phyloP scores from a whole-genome alignment of 2,797 vertebrate genomes.

The Ceyx erithaca region DNA sequence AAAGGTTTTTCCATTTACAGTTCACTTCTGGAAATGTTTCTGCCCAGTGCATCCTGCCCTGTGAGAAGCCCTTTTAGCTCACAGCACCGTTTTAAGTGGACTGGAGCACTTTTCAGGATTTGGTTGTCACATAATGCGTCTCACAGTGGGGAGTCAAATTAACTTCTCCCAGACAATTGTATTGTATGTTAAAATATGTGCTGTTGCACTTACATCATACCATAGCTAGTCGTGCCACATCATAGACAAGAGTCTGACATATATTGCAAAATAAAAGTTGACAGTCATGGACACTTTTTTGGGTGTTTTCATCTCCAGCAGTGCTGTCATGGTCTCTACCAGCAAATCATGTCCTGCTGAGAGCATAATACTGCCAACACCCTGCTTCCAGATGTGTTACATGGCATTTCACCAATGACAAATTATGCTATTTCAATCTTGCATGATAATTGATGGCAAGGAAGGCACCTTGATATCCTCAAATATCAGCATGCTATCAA shows the following conservation, averaged over 20 bases:
- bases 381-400: constrained; percentile 61
- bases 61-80: not conserved
- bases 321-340: constrained; percentile 45
- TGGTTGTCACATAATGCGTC: not conserved
- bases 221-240: constrained; percentile 47
- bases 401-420: constrained; percentile 36
- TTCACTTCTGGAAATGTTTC: constrained; percentile 47
- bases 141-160: not conserved
- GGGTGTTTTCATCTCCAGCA: constrained; percentile 56
- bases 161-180: constrained; percentile 56
- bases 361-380: constrained; percentile 33
- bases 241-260: constrained; percentile 45
- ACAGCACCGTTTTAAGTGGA: not conserved
- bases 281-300: constrained; percentile 57
- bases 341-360: constrained; percentile 36
- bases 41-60: not conserved
- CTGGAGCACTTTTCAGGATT: not conserved
- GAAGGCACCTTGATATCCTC: not conserved
- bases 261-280: constrained; percentile 63
- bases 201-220: constrained; percentile 29
- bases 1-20: constrained; percentile 32
- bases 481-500: not conserved
- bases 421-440: not conserved
- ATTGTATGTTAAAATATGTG: constrained; percentile 40
- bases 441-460: not conserved